Evolutionary conservation across 2,797 vertebrate genomes (phyloP).

Genomic region (Cyprinella venusta): DNA sequence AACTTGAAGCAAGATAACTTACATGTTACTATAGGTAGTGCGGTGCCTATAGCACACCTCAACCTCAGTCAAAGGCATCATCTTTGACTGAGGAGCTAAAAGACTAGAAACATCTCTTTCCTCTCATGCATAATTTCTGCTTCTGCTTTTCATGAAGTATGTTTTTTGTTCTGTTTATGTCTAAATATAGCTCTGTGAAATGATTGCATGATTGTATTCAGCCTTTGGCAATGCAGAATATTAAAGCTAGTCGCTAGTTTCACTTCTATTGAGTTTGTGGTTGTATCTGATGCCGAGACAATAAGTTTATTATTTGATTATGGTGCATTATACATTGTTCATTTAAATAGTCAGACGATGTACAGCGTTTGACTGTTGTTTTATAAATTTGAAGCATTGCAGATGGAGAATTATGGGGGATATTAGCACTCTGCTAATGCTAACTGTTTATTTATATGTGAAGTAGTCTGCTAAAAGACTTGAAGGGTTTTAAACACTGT

Average conservation of each 20-base stretch:
- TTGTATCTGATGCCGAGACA: slow-evolving; percentile 57
- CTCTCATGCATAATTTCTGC: slow-evolving; percentile 49
- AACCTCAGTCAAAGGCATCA: not conserved
- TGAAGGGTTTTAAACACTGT: not conserved
- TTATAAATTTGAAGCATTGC: slow-evolving; percentile 33
- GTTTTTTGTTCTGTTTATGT: slow-evolving; percentile 50
- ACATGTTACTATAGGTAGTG: not conserved
- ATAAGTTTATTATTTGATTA: slow-evolving; percentile 60
- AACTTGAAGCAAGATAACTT: slow-evolving; percentile 10
- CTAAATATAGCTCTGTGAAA: slow-evolving; percentile 59
- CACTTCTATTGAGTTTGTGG: slow-evolving; percentile 59
- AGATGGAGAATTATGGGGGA: slow-evolving; percentile 42
- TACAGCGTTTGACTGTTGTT: slow-evolving; percentile 46
- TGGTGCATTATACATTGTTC: slow-evolving; percentile 51
- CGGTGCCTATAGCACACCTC: slow-evolving; percentile 44
- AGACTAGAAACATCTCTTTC: slow-evolving; percentile 31
- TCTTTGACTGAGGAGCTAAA: slow-evolving; percentile 10
- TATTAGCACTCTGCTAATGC: slow-evolving; percentile 27
- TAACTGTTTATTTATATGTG: not conserved
- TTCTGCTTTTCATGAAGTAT: slow-evolving; percentile 48
- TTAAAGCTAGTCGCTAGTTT: slow-evolving; percentile 61
- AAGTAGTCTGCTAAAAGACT: not conserved
- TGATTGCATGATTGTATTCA: slow-evolving; percentile 54
- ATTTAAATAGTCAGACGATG: slow-evolving; percentile 55
- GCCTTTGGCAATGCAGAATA: slow-evolving; percentile 57